Evolutionary conservation across 2,888 invertebrate species (phyloP).

Genomic region (Merodon equestris): DNA sequence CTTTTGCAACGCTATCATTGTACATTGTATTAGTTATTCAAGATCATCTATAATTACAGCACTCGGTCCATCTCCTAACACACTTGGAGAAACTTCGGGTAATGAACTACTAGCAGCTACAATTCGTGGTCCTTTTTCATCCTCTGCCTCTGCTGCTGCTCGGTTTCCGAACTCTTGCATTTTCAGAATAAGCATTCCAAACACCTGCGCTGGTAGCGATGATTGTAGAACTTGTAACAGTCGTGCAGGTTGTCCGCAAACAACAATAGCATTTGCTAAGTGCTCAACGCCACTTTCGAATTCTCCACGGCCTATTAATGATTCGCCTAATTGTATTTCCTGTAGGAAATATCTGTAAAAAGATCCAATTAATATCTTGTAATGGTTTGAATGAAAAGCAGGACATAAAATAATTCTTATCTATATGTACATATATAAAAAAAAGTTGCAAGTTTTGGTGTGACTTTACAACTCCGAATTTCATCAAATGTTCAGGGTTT

Average conservation of each 20-base stretch:
- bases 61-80: constrained; percentile 72
- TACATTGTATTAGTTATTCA: constrained; percentile 71
- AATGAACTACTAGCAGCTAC: constrained; percentile 70
- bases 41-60: constrained; percentile 75
- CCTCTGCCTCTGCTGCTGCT: constrained; percentile 72
- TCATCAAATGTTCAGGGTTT: too few relatives aligned
- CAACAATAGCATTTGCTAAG: constrained; percentile 97
- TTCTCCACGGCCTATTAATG: constrained; percentile 91
- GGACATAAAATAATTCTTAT: too few relatives aligned
- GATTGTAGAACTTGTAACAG: constrained; percentile 86
- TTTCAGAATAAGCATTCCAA: constrained; percentile 91
- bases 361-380: neutral
- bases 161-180: constrained; percentile 78
- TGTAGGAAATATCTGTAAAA: constrained; percentile 80
- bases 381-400: too few relatives aligned
- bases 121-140: constrained; percentile 71
- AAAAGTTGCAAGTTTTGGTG: too few relatives aligned
- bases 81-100: constrained; percentile 71
- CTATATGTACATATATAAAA: too few relatives aligned
- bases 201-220: constrained; percentile 96
- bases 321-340: constrained; percentile 96
- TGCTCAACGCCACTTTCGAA: constrained; percentile 96
- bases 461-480: too few relatives aligned
- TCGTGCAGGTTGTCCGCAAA: constrained; percentile 89
- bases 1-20: constrained; percentile 56